Percentiles rank a stretch among this genome's conserved stretches.
phyloP scores from a whole-genome alignment of 2,888 invertebrate genomes.

The Osmoderma eremita region DNA sequence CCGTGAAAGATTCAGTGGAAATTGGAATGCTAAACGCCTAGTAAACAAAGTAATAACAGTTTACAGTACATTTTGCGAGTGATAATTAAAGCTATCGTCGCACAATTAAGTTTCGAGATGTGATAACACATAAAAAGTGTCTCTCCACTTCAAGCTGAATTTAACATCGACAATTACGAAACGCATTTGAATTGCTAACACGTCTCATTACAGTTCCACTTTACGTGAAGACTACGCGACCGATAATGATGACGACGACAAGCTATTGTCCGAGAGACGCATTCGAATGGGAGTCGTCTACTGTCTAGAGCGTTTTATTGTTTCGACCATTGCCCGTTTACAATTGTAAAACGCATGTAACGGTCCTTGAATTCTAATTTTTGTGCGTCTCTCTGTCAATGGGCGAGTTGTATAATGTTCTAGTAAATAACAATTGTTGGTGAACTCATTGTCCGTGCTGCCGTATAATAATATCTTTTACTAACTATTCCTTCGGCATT shows the following conservation, averaged over 20 bases:
- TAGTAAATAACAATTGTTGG: too few relatives aligned
- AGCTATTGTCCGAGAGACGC: not conserved
- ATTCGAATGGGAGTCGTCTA: too few relatives aligned
- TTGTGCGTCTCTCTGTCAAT: not conserved
- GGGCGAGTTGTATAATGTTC: not conserved
- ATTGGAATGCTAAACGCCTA: too few relatives aligned
- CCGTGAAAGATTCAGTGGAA: too few relatives aligned
- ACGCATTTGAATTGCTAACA: not conserved
- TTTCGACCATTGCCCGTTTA: not conserved
- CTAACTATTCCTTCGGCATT: not conserved
- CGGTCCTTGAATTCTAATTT: not conserved
- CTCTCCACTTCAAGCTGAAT: not conserved
- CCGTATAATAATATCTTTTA: not conserved
- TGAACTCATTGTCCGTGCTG: not conserved
- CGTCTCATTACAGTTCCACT: slow-evolving; percentile 5
- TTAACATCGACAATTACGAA: not conserved
- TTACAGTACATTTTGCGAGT: too few relatives aligned
- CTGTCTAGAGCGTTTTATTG: not conserved
- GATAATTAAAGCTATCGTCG: too few relatives aligned
- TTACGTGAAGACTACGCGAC: not conserved
- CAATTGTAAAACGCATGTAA: slow-evolving; percentile 2
- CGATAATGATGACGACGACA: too few relatives aligned
- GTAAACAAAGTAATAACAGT: too few relatives aligned
- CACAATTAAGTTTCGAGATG: too few relatives aligned
- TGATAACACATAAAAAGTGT: too few relatives aligned